Percentiles rank a stretch among this genome's conserved stretches.
Evolutionary conservation across 2,888 invertebrate species (phyloP).

Genomic region (Calameuta idolon): DNA sequence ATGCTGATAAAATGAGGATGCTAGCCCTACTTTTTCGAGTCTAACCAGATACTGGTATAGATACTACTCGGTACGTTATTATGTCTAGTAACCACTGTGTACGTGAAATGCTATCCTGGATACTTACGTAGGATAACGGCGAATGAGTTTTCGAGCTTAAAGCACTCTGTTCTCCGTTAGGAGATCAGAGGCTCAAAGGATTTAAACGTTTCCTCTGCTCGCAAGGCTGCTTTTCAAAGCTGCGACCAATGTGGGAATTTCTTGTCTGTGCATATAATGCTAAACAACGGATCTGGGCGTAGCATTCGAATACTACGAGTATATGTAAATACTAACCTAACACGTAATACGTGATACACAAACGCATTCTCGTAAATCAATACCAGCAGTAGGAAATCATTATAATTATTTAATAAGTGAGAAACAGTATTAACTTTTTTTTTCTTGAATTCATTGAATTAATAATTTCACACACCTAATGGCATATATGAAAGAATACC

Average conservation of each 20-base stretch:
- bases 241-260: neutral
- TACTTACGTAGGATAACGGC: neutral
- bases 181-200: neutral
- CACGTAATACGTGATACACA: neutral
- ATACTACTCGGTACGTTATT: neutral
- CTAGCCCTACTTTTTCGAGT: neutral
- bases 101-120: neutral
- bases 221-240: neutral
- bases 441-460: neutral
- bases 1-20: neutral
- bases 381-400: neutral
- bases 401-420: neutral
- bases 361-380: neutral
- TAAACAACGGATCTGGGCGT: neutral
- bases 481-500: no score
- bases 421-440: neutral
- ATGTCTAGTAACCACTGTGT: neutral
- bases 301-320: neutral
- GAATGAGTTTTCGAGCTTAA: conserved; percentile 3
- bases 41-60: neutral
- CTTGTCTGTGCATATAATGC: neutral
- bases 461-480: neutral
- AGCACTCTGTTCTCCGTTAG: neutral
- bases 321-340: neutral
- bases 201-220: neutral